Evolutionary conservation across 2,888 invertebrate genomes (phyloP), one percentile per base, ranked within the genome.

Genomic region (Liodrosophila aerea): DNA sequence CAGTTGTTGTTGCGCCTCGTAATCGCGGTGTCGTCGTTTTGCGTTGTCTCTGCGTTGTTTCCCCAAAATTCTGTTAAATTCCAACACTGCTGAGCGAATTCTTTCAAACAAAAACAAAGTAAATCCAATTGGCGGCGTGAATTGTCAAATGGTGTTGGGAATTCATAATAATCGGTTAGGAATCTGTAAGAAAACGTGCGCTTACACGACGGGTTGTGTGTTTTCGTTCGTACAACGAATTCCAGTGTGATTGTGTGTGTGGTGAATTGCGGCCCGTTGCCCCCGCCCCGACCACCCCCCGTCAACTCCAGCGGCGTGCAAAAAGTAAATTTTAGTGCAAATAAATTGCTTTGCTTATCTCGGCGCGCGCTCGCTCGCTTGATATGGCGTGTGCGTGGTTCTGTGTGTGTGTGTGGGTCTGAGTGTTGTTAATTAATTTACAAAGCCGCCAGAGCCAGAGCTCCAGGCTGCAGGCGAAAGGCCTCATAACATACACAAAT

Each of bases 261-360:
- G 87, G 85, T 86, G 81, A 86, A 83, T 86, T 83, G 51, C 45
- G 43, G 33, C 45, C 49, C 64, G 61, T 62, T 54, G 45, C 54
- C 52, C 33, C 12, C 18, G 9, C 30, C 34, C 29, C 51, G n/a
- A n/a, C 31, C 18, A 7, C 16, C 13, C 13, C 1, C 13, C 43
- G 27, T 12, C 41, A 33, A 39, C 47, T 51, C 40, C 41, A 57
- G 54, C 71, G 62, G 70, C 75, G 78, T 76, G 84, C 80, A 72
- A 81, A 82, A 85, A 75, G 77, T 65, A 86, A 78, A 85, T 81
- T 85, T 85, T 78, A 66, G 76, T 77, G 87, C 86, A 85, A 80
- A 85, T 87, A 87, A 78, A 86, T 84, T 84, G 82, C 59, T 76
- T 69, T 63, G 85, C 86, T 86, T 86, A 81, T 81, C 81, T 78